A percentile compares a stretch with the other conserved stretches of the same genome.
Evolutionary conservation across 30 jellyfish, hydroid and myxozoan species (phyloP).

Genomic region (Aurelia sp.): DNA sequence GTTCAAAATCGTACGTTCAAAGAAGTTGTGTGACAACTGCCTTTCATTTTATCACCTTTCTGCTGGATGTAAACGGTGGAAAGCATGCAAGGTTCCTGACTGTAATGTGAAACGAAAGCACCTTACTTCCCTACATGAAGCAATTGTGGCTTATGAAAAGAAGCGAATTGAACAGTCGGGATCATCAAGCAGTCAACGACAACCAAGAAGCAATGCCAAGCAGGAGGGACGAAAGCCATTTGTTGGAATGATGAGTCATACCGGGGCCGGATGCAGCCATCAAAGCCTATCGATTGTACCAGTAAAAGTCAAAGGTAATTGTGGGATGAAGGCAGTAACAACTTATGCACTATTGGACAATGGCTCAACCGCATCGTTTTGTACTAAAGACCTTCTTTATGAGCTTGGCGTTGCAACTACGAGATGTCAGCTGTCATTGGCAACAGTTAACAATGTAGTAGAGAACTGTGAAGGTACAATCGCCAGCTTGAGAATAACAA

Average conservation of each 20-base stretch:
- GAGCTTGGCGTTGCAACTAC: conserved; percentile 8
- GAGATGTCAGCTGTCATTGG: conserved; percentile 11
- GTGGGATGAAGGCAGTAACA: neutral
- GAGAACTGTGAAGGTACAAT: neutral
- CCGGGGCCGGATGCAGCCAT: conserved; percentile 48
- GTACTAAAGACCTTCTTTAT: conserved; percentile 7
- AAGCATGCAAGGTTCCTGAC: conserved; percentile 43
- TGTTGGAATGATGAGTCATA: conserved; percentile 28
- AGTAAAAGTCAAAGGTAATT: conserved; percentile 16
- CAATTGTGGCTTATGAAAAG: conserved; percentile 37
- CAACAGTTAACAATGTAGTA: conserved; percentile 11
- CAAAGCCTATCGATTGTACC: conserved; percentile 49
- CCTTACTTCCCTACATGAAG: conserved; percentile 26
- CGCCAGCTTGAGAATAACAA: conserved; percentile 12
- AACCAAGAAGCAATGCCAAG: neutral
- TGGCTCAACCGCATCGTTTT: conserved; percentile 64
- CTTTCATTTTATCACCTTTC: conserved; percentile 31
- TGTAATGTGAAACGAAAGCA: conserved; percentile 44
- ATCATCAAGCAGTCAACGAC: neutral
- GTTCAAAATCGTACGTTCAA: conserved; percentile 13
- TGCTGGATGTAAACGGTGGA: conserved; percentile 46
- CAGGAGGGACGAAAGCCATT: conserved; percentile 4
- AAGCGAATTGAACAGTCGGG: neutral
- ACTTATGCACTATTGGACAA: conserved; percentile 71
- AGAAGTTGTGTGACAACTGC: conserved; percentile 58